Evolutionary conservation across 2,797 vertebrate species (phyloP).

Genomic region (Furcifer pardalis): DNA sequence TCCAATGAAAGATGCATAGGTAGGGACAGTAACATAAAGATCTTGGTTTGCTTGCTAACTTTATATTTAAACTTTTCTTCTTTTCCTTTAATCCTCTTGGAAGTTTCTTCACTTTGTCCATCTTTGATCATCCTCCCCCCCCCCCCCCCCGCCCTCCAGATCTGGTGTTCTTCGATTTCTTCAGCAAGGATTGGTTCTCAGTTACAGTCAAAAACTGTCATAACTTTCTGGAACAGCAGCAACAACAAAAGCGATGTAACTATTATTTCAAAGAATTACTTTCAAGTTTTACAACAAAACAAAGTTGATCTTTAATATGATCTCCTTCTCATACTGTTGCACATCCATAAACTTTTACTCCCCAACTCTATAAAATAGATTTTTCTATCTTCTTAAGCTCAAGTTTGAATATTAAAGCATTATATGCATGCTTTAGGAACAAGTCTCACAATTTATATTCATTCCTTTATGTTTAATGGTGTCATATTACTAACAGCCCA

Average conservation of each 20-base stretch:
- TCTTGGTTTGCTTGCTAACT: not conserved
- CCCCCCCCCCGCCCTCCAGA: not conserved
- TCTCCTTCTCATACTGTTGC: not conserved
- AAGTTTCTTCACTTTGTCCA: not conserved
- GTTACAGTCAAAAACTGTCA: not conserved
- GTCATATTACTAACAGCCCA: not conserved
- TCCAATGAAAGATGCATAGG: not conserved
- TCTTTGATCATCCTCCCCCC: not conserved
- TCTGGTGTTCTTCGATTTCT: not conserved
- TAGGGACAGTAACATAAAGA: not conserved
- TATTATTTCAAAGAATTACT: not conserved
- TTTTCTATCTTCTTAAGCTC: not conserved
- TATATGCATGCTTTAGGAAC: not conserved
- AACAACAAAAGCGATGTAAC: not conserved
- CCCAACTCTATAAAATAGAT: not conserved
- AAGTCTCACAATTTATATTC: not conserved
- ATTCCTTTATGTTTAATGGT: not conserved
- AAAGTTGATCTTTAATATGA: not conserved
- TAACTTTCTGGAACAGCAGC: not conserved
- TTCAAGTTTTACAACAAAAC: not conserved
- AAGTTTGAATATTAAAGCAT: not conserved
- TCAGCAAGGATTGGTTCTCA: not conserved
- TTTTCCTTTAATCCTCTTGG: not conserved
- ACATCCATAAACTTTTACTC: not conserved
- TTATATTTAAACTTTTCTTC: not conserved